Evolutionary conservation across 2,797 vertebrate species (phyloP).

Genomic region (Pseudotriccus pelzelni): DNA sequence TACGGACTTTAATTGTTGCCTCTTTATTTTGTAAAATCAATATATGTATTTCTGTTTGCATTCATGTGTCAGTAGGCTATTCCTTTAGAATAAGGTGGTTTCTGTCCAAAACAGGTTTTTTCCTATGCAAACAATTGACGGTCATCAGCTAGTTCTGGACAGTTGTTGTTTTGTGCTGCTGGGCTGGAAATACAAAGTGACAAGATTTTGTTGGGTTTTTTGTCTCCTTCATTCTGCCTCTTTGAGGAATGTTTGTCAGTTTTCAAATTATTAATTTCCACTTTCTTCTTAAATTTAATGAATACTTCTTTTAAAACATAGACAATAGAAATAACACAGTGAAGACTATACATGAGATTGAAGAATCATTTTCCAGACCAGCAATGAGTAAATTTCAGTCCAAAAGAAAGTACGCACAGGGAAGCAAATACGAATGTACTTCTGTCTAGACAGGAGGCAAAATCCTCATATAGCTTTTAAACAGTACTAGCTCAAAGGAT

Average conservation of each 20-base stretch:
- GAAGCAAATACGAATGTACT: neutral
- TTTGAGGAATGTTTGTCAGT: neutral
- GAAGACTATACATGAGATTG: neutral
- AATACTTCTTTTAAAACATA: neutral
- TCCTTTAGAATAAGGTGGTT: neutral
- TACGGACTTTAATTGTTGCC: neutral
- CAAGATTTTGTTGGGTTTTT: accelerated
- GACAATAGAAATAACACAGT: neutral
- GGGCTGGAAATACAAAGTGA: neutral
- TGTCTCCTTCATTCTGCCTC: neutral
- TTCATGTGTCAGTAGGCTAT: neutral
- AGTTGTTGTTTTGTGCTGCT: neutral
- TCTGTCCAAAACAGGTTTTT: neutral
- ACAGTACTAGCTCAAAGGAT: neutral
- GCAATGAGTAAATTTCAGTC: neutral
- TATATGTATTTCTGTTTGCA: neutral
- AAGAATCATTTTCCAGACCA: neutral
- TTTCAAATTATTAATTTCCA: neutral
- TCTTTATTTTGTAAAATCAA: neutral
- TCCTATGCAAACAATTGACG: neutral
- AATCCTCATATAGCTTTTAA: neutral
- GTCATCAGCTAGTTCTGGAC: neutral
- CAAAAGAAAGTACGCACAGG: neutral
- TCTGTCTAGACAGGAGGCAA: neutral
- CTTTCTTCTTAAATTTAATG: neutral